A percentile compares a stretch with the other conserved stretches of the same genome.
Evolutionary conservation across 2,888 invertebrate species (phyloP).

Genomic region (Eledone cirrhosa): DNA sequence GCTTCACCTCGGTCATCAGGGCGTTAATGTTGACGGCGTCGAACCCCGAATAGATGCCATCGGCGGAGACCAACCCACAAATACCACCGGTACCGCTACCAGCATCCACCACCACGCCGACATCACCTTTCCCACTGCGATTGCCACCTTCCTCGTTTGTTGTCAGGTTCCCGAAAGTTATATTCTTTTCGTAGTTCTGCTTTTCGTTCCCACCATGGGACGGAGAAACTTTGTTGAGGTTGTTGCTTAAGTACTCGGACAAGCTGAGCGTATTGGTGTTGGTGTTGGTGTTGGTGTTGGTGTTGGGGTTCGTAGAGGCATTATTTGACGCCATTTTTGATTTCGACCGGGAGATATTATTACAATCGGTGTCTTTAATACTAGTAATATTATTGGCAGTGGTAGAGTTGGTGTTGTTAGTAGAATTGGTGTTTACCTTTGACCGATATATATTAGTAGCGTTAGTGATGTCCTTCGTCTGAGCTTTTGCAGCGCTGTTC

Average conservation of each 20-base stretch:
- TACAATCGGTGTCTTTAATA: neutral
- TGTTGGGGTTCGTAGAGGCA: no score
- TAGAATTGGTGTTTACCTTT: no score
- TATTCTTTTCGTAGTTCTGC: conserved; percentile 20
- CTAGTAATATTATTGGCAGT: neutral
- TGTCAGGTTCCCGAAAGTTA: neutral
- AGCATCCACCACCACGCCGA: no score
- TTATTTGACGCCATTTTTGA: no score
- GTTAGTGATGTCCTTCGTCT: no score
- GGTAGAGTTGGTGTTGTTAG: neutral
- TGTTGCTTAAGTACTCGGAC: neutral
- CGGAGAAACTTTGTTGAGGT: neutral
- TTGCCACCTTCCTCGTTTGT: neutral
- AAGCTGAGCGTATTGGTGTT: neutral
- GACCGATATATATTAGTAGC: no score
- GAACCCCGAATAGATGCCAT: no score
- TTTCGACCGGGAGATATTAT: neutral
- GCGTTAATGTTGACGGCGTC: conserved; percentile 16
- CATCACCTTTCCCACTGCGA: no score
- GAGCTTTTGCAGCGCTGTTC: neutral
- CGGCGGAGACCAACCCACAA: no score
- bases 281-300: no score
- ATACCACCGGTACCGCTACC: no score
- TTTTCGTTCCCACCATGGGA: neutral
- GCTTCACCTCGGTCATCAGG: neutral